Evolutionary conservation across 2,888 invertebrate species (phyloP), one percentile per base, ranked within the genome.

Genomic region (Microdon myrmicae): DNA sequence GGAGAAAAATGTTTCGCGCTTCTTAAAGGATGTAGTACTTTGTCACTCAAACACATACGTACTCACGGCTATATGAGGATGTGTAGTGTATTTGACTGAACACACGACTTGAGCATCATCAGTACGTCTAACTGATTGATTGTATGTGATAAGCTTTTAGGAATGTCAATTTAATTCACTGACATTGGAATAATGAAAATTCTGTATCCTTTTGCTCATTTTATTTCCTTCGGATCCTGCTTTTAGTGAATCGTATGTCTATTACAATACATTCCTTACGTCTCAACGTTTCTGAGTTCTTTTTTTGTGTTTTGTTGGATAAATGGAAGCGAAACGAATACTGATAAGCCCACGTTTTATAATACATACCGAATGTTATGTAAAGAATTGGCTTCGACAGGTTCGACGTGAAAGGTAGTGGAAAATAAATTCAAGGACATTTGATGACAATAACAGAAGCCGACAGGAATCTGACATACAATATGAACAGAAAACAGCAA

Each of bases 91-190:
- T 12, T 20, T 14, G 12, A 9, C 14, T 12, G 23, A 35, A 55
- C 20, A 28, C 17, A 23, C 16, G 16, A 20, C 23, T 53, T 26
- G 41, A 53, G 37, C 44, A 51, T n/a, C n/a, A n/a, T 58, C 64
- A 64, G 51, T 53, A 51, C 43, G 51, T 58, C 64, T 58, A 56
- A 49, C 61, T 61, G 64, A 64, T 58, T 64, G 64, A 64, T 64
- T 64, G 64, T 58, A 64, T 64, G 64, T 58, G 64, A 64, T 64
- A 64, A 64, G 64, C 64, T 64, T 45, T 64, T 64, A 58, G 64
- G 64, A 64, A 64, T 64, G 64, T 64, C 64, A 64, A 64, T 64
- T 64, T 64, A 64, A 64, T 53, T 64, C 64, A 64, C 64, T 64
- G 64, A 58, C 64, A 64, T 64, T 58, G 64, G 58, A 64, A 58